phyloP scores from a whole-genome alignment of 2,888 invertebrate species.

The Hypomecis punctinalis region DNA sequence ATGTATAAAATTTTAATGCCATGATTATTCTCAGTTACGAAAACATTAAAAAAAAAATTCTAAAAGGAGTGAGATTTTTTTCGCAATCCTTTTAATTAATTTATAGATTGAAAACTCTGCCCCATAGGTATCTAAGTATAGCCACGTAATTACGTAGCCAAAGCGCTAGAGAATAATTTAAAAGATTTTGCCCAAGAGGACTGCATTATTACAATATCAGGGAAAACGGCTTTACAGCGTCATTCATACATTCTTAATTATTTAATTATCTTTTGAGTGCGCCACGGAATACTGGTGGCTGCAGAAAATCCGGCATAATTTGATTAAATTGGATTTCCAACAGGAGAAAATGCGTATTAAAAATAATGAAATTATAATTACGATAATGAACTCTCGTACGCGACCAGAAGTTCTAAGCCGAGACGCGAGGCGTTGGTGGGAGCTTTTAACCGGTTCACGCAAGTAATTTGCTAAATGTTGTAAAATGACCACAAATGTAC shows the following conservation, averaged over 20 bases:
- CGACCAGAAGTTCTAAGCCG: slow-evolving; percentile 47
- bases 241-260: slow-evolving; percentile 84
- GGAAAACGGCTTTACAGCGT: slow-evolving; percentile 79
- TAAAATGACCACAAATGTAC: slow-evolving; percentile 81
- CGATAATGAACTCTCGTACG: slow-evolving; percentile 46
- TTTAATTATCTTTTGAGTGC: slow-evolving; percentile 81
- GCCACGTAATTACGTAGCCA: slow-evolving; percentile 73
- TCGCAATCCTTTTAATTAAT: background rate
- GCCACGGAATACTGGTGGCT: slow-evolving; percentile 65
- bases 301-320: slow-evolving; percentile 74
- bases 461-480: slow-evolving; percentile 76
- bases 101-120: slow-evolving; percentile 57
- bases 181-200: slow-evolving; percentile 80
- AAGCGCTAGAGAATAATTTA: slow-evolving; percentile 79
- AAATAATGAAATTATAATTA: slow-evolving; percentile 58
- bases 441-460: slow-evolving; percentile 66
- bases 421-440: slow-evolving; percentile 49
- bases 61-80: no score
- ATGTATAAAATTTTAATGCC: slow-evolving; percentile 2
- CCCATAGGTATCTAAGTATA: slow-evolving; percentile 55
- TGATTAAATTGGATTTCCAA: slow-evolving; percentile 74
- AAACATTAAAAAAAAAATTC: background rate
- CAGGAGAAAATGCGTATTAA: slow-evolving; percentile 61
- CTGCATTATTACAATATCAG: slow-evolving; percentile 83
- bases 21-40: background rate